phyloP scores from a whole-genome alignment of 2,888 invertebrate species.

The Heteromurus nitidus region DNA sequence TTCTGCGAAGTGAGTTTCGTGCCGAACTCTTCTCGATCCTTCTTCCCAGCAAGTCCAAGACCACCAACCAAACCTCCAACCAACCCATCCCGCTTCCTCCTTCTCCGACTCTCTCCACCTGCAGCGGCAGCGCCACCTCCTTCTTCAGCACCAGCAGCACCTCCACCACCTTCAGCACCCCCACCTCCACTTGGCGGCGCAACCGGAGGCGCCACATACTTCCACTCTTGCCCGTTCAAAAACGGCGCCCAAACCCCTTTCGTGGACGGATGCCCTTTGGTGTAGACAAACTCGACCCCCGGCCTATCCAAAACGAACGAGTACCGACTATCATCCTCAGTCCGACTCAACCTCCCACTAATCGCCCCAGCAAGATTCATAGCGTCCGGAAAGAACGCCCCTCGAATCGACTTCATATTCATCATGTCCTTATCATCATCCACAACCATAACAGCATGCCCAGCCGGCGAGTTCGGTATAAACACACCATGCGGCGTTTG shows the following conservation, averaged over 20 bases:
- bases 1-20: constrained; percentile 8
- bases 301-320: constrained; percentile 41
- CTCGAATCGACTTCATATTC: constrained; percentile 16
- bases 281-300: constrained; percentile 29
- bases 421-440: constrained; percentile 22
- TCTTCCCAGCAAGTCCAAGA: neutral
- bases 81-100: neutral
- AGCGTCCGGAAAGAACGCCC: constrained; percentile 41
- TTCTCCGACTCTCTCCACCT: neutral
- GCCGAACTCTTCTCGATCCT: neutral
- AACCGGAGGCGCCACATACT: neutral
- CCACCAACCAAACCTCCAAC: neutral
- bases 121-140: too few species aligned
- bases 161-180: too few species aligned
- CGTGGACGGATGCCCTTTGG: neutral
- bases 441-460: constrained; percentile 16
- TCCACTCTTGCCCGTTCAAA: constrained; percentile 35
- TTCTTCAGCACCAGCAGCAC: too few species aligned
- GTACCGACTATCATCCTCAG: neutral
- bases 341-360: constrained; percentile 4
- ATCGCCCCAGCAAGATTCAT: constrained; percentile 37
- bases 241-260: constrained; percentile 31
- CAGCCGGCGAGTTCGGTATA: constrained; percentile 13
- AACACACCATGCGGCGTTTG: constrained; percentile 41
- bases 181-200: neutral